A percentile compares a stretch with the other conserved stretches of the same genome.
Evolutionary conservation across 2,797 vertebrate genomes (phyloP).

Genomic region (Argentina silus): DNA sequence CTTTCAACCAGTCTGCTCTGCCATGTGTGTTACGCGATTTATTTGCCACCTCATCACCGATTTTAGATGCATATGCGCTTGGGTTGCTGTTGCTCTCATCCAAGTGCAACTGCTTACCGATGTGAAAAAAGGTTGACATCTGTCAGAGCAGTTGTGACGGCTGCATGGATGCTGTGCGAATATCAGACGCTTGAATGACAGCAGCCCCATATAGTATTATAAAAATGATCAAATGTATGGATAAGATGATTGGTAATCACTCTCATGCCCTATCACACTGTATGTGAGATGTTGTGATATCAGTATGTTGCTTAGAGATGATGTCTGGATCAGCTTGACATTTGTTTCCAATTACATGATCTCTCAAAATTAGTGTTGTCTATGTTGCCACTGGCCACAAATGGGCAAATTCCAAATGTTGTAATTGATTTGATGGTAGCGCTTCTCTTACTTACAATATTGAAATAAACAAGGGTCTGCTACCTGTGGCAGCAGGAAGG

Average conservation of each 20-base stretch:
- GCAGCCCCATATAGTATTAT: background rate
- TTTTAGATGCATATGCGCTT: background rate
- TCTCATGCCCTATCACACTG: background rate
- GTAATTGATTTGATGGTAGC: background rate
- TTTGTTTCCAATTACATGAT: background rate
- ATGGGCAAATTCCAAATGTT: background rate
- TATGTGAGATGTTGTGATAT: background rate
- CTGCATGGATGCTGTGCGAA: background rate
- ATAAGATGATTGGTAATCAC: background rate
- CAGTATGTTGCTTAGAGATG: background rate
- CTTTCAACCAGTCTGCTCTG: background rate
- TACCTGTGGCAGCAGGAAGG: background rate
- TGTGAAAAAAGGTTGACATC: background rate
- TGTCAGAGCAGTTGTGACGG: background rate
- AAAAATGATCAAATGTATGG: background rate
- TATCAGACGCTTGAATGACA: background rate
- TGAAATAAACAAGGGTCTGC: background rate
- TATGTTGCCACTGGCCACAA: background rate
- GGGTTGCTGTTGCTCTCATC: background rate
- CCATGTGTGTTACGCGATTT: background rate
- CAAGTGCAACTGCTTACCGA: background rate
- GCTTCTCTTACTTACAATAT: background rate
- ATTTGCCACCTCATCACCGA: constrained; percentile 1
- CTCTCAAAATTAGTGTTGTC: background rate
- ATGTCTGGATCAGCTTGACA: background rate